phyloP scores from a whole-genome alignment of 2,797 vertebrate genomes.

The Myotis daubentonii region DNA sequence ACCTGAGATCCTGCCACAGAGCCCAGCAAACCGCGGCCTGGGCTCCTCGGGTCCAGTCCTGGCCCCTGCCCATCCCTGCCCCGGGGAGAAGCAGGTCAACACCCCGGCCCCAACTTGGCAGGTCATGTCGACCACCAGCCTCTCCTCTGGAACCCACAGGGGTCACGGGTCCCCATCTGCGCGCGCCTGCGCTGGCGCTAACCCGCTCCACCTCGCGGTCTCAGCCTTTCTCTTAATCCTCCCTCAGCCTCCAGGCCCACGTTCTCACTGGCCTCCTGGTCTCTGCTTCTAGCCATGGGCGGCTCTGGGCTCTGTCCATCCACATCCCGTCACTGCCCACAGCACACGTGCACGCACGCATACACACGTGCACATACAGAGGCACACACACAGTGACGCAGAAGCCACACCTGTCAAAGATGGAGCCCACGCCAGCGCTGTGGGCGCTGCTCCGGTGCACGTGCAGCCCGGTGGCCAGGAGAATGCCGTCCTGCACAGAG shows the following conservation, averaged over 20 bases:
- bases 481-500: slow-evolving; percentile 94
- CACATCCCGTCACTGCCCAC: not conserved
- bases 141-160: not conserved
- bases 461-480: slow-evolving; percentile 95
- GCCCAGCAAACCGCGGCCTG: not conserved
- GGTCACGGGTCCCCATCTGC: not conserved
- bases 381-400: not conserved
- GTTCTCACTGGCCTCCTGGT: not conserved
- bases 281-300: not conserved
- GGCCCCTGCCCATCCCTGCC: not conserved
- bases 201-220: not conserved
- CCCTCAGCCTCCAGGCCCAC: not conserved
- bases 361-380: no score
- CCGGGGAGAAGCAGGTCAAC: not conserved
- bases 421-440: slow-evolving; percentile 94
- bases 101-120: not conserved
- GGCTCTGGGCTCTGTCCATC: no score
- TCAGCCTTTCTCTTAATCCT: not conserved
- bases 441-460: slow-evolving; percentile 95
- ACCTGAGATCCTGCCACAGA: not conserved
- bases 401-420: slow-evolving; percentile 93
- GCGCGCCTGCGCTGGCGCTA: not conserved
- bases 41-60: not conserved
- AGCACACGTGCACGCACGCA: accelerated
- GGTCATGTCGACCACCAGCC: accelerated